phyloP scores from a whole-genome alignment of 2,888 invertebrate genomes.

The Quadriops clusia region DNA sequence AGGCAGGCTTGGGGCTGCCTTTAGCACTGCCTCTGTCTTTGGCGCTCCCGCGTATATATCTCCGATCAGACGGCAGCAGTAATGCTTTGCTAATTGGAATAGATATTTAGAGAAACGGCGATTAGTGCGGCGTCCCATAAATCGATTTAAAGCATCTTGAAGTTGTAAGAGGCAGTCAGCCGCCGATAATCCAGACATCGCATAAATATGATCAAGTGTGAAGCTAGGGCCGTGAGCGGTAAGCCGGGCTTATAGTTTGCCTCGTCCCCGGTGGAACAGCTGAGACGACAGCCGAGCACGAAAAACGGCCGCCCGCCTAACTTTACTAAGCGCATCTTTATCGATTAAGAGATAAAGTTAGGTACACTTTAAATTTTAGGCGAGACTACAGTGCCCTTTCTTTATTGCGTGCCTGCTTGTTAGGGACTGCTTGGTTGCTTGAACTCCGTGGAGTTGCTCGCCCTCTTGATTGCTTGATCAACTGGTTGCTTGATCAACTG shows the following conservation, averaged over 20 bases:
- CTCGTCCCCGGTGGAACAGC: constrained; percentile 33
- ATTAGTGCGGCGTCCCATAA: constrained; percentile 33
- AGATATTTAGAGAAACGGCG: constrained; percentile 34
- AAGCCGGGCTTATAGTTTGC: constrained; percentile 39
- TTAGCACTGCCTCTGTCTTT: too few species aligned
- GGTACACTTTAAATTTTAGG: constrained; percentile 2
- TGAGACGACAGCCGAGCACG: constrained; percentile 30
- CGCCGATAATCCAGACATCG: constrained; percentile 40
- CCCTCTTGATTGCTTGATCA: too few species aligned
- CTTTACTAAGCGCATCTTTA: constrained; percentile 30
- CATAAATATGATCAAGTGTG: constrained; percentile 43
- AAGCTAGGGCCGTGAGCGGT: constrained; percentile 37
- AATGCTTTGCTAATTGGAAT: too few species aligned
- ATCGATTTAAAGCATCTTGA: constrained; percentile 37
- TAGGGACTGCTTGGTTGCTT: too few species aligned
- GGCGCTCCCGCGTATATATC: too few species aligned
- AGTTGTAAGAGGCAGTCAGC: constrained; percentile 35
- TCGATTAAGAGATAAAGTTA: constrained; percentile 25
- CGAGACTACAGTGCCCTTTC: too few species aligned
- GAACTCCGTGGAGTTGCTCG: too few species aligned
- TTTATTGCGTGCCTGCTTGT: too few species aligned
- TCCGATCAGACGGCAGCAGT: too few species aligned
- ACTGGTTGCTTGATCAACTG: too few species aligned
- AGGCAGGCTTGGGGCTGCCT: too few species aligned
- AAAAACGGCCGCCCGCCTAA: constrained; percentile 30